A percentile compares a stretch with the other conserved stretches of the same genome.
Evolutionary conservation across 2,888 invertebrate species (phyloP).

Genomic region (Zhuqinia jingwanae): DNA sequence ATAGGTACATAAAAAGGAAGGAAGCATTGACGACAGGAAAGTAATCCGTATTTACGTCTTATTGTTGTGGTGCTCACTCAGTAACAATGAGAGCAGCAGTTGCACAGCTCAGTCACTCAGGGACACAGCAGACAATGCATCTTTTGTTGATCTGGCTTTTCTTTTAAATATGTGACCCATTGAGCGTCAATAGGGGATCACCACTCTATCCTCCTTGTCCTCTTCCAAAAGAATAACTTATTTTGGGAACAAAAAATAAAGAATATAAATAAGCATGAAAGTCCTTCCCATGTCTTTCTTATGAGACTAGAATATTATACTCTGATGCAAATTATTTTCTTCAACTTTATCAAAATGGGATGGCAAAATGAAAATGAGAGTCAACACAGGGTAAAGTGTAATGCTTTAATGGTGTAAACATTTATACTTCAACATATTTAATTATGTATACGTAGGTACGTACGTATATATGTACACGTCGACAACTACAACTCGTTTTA

Average conservation of each 20-base stretch:
- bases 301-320: not conserved
- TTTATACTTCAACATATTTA: no score
- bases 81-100: no score
- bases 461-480: no score
- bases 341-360: no score
- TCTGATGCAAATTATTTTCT: no score
- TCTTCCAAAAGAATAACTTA: not conserved
- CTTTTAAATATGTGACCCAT: not conserved
- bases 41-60: constrained; percentile 30
- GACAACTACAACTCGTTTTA: no score
- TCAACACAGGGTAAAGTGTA: no score
- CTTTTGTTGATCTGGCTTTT: not conserved
- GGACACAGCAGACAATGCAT: no score
- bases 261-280: not conserved
- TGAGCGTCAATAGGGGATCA: not conserved
- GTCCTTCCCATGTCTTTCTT: not conserved
- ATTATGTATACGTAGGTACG: no score
- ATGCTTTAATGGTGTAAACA: no score
- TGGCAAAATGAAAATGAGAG: no score
- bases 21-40: not conserved
- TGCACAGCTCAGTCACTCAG: not conserved
- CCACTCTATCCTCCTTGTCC: not conserved
- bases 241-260: not conserved
- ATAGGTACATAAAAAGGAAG: not conserved
- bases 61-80: no score